Evolutionary conservation across 2,797 vertebrate genomes (phyloP), one percentile per base, ranked within the genome.

Genomic region (Chaunax sp.): DNA sequence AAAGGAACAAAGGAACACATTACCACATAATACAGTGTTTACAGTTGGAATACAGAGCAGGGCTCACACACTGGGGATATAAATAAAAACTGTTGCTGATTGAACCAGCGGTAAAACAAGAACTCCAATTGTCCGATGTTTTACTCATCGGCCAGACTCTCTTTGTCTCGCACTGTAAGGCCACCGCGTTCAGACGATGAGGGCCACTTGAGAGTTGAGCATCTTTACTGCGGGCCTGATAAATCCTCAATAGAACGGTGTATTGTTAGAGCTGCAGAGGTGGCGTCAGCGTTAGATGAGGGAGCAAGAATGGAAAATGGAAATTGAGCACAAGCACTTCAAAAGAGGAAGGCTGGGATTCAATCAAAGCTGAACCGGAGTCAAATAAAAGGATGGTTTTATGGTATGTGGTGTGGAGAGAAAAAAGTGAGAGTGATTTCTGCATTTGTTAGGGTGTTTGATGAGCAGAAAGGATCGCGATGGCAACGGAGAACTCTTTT

Each of bases 241-340:
- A 37, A 77, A 81, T 72, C 28, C 54, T 50, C 46, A 72, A 19
- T 19, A 53, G 64, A 75, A 30, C 41, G 3, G 66, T 0, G 49
- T 47, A 22, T 64, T 23, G 56, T 38, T 33, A 64, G 46, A 69
- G 68, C 60, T 37, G 59, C 59, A 52, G 70, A 78, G 50, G 64
- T 77, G 77, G 60, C 45, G 10, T 72, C 66, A 58, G 73, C 6
- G 11, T 43, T 2, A 52, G 65, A 52, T 6, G n/a, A 61, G 65
- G 45, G 33, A 45, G 56, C 33, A 20, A 67, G 61, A 75, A 66
- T 50, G 51, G 61, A 45, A 71, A 77, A 54, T 75, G 69, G 44
- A 83, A 80, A 80, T 69, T 68, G 62, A 77, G 68, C 35, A 11
- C 26, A 22, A 12, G 59, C 65, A 80, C 86, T 86, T 89, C 77